Conservation (phyloP, 2,113 vertebrate species). For the Synchiropus splendidus region DNA sequence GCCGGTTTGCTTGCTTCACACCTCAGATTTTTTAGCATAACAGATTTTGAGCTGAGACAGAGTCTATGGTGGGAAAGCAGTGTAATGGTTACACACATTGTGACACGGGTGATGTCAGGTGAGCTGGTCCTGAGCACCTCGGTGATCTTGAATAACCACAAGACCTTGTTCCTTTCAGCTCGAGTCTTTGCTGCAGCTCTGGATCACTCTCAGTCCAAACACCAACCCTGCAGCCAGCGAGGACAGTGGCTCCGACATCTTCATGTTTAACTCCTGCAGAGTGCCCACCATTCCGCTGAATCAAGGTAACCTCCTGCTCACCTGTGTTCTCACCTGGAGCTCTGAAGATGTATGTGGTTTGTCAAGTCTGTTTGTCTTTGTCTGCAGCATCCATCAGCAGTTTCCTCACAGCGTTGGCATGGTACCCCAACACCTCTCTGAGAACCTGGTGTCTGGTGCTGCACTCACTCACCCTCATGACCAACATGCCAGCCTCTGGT, state of each 20-base stretch:
- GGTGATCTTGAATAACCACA: too few relatives aligned
- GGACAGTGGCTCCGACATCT: slow-evolving; percentile 86
- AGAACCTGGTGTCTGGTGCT: slow-evolving; percentile 97
- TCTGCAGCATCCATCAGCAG: slow-evolving; percentile 85
- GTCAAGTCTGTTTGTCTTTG: slow-evolving; percentile 9
- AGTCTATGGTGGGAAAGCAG: too few relatives aligned
- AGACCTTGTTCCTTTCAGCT: slow-evolving; percentile 60
- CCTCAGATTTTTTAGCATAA: too few relatives aligned
- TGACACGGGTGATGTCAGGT: too few relatives aligned
- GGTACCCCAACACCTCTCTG: slow-evolving; percentile 94
- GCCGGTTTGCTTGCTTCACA: too few relatives aligned
- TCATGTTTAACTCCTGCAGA: slow-evolving; percentile 90
- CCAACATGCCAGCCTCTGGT: slow-evolving; percentile 90
- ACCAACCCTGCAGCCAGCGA: slow-evolving; percentile 79
- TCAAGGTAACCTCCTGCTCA: slow-evolving; percentile 75
- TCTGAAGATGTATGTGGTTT: not conserved
- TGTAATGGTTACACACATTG: too few relatives aligned
- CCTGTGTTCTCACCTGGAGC: not conserved
- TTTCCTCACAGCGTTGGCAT: slow-evolving; percentile 90
- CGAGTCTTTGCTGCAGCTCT: slow-evolving; percentile 92
- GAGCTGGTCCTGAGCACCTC: too few relatives aligned
- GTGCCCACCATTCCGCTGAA: slow-evolving; percentile 92
- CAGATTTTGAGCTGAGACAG: too few relatives aligned
- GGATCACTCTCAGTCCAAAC: slow-evolving; percentile 96
- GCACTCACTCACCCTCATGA: slow-evolving; percentile 97